These are phyloP conservation scores for Antechinus flavipes DNA, from an alignment of 2,113 vertebrate species.

Conservation along the genomic window DNA sequence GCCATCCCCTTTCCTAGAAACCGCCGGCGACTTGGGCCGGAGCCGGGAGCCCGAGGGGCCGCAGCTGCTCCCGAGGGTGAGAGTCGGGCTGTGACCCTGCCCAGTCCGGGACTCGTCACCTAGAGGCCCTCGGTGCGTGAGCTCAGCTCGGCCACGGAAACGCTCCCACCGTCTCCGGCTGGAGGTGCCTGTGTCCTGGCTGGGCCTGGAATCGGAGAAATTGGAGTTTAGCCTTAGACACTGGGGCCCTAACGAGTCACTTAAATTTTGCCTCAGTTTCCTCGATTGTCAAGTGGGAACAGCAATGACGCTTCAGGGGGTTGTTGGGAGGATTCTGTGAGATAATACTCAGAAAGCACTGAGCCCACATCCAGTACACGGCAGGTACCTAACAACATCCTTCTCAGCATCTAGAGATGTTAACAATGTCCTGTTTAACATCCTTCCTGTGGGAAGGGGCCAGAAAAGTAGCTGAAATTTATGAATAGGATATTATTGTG, in stretches of 20 bases:
- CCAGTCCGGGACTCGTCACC: background rate
- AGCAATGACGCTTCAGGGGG: background rate
- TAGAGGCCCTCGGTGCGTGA: background rate
- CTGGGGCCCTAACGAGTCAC: background rate
- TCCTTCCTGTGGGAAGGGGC: background rate
- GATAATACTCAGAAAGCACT: background rate
- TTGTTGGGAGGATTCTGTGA: background rate
- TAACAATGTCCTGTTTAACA: too few relatives aligned
- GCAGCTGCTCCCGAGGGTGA: background rate
- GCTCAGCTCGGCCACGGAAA: background rate
- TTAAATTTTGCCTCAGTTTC: background rate
- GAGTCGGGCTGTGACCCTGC: background rate
- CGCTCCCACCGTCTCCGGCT: background rate
- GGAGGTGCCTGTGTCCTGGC: background rate
- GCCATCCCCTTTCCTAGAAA: too few relatives aligned
- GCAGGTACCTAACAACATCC: background rate
- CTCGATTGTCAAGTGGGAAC: background rate
- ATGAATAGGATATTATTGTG: background rate
- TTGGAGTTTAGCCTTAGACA: background rate
- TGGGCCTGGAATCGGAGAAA: background rate
- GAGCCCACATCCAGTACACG: background rate
- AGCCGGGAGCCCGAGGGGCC: too few relatives aligned
- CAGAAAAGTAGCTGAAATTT: background rate
- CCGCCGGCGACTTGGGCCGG: too few relatives aligned
- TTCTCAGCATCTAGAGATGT: too few relatives aligned